phyloP scores from a whole-genome alignment of 2,888 invertebrate genomes.

The Vandiemenella viatica region DNA sequence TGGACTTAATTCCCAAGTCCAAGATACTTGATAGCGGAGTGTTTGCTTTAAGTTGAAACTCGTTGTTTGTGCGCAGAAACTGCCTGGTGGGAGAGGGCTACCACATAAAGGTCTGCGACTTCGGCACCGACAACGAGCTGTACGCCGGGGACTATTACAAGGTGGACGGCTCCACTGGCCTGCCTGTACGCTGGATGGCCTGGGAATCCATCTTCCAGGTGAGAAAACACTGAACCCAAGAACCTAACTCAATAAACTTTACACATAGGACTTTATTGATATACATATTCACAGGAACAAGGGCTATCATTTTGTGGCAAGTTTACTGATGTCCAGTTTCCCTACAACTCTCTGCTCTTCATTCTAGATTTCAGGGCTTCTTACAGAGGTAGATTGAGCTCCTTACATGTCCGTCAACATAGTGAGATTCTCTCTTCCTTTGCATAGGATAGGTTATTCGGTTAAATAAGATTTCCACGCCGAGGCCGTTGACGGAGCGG shows the following conservation, averaged over 20 bases:
- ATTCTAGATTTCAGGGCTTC: background rate
- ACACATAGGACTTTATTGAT: too few species aligned
- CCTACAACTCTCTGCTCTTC: background rate
- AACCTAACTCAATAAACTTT: too few species aligned
- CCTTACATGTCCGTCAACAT: too few species aligned
- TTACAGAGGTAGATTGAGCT: too few species aligned
- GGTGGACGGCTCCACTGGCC: constrained; percentile 56
- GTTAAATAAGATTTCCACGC: too few species aligned
- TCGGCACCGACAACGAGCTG: constrained; percentile 68
- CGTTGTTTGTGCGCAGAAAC: constrained; percentile 55
- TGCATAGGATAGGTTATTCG: too few species aligned
- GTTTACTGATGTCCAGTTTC: background rate
- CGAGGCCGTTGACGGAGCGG: too few species aligned
- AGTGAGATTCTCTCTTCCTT: too few species aligned
- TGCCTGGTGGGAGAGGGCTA: constrained; percentile 71
- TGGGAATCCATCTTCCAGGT: constrained; percentile 67
- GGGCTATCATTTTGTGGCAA: too few species aligned
- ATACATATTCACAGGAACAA: too few species aligned
- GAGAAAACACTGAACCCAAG: constrained; percentile 21
- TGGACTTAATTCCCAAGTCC: too few species aligned
- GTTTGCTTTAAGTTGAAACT: too few species aligned
- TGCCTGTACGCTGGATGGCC: constrained; percentile 82
- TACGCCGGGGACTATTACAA: constrained; percentile 71
- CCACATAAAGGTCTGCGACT: constrained; percentile 70
- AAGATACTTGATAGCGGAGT: background rate